phyloP scores from a whole-genome alignment of 2,113 vertebrate genomes.

The Nothobranchius furzeri region DNA sequence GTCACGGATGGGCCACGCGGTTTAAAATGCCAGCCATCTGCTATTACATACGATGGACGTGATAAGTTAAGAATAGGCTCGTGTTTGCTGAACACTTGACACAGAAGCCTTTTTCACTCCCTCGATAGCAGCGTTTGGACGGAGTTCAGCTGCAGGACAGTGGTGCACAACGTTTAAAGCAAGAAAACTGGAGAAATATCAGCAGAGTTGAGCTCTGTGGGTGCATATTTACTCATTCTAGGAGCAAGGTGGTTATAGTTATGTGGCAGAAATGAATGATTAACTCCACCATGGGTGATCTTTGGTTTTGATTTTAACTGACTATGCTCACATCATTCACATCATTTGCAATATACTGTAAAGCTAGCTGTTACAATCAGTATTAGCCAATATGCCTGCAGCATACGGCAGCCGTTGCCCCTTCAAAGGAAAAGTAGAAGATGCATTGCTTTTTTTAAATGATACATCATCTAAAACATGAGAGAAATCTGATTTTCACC shows the following conservation, averaged over 20 bases:
- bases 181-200: background rate
- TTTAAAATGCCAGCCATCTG: conserved; percentile 73
- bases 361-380: too few species aligned
- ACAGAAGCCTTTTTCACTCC: conserved; percentile 67
- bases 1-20: conserved; percentile 72
- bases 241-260: conserved; percentile 30
- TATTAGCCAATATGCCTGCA: too few species aligned
- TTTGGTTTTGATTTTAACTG: conserved; percentile 26
- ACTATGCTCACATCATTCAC: conserved; percentile 24
- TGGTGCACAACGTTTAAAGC: conserved; percentile 30
- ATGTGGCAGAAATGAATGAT: conserved; percentile 51
- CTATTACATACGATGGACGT: conserved; percentile 72
- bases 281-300: conserved; percentile 44
- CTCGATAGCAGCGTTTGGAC: conserved; percentile 49
- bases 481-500: too few species aligned
- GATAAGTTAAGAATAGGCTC: conserved; percentile 75
- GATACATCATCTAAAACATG: too few species aligned
- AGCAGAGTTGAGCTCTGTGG: background rate
- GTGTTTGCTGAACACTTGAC: conserved; percentile 77
- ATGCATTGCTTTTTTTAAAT: too few species aligned
- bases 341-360: background rate
- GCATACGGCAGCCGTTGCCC: too few species aligned
- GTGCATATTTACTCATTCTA: conserved; percentile 7
- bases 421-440: too few species aligned
- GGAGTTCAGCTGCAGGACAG: conserved; percentile 65